phyloP scores from a whole-genome alignment of 1,140 invertebrate species.

The Trissolcus basalis region DNA sequence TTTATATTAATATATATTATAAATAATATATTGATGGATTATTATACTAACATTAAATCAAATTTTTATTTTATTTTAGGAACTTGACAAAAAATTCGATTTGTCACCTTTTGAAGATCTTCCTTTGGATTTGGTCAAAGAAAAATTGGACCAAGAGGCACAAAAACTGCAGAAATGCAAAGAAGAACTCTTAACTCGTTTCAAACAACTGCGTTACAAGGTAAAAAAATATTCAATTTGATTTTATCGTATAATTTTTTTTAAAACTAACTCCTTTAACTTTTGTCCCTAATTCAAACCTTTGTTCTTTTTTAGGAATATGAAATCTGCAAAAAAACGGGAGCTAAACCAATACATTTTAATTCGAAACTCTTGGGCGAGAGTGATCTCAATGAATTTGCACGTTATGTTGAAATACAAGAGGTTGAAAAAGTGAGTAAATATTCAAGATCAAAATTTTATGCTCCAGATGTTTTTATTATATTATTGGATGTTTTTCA shows the following conservation, averaged over 20 bases:
- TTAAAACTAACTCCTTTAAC: background rate
- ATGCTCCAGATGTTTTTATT: no score
- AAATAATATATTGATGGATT: no score
- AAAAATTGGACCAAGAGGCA: constrained; percentile 58
- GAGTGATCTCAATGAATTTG: constrained; percentile 35
- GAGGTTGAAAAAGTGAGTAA: constrained; percentile 42
- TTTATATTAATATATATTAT: no score
- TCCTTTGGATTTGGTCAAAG: constrained; percentile 61
- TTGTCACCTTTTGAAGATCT: constrained; percentile 58
- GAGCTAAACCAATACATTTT: constrained; percentile 34
- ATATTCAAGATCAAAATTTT: no score
- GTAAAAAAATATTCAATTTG: constrained; percentile 44
- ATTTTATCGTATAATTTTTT: no score
- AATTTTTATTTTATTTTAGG: constrained; percentile 41
- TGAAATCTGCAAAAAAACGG: constrained; percentile 42
- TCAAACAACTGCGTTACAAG: constrained; percentile 59
- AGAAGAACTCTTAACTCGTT: constrained; percentile 60
- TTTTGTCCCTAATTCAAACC: background rate
- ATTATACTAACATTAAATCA: no score
- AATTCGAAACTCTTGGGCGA: constrained; percentile 35
- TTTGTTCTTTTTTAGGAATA: constrained; percentile 16
- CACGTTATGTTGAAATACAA: constrained; percentile 29
- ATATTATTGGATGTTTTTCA: background rate
- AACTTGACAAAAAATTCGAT: constrained; percentile 57
- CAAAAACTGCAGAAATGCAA: constrained; percentile 60